phyloP scores from a whole-genome alignment of 2,797 vertebrate species.

The Acanthurus tractus region DNA sequence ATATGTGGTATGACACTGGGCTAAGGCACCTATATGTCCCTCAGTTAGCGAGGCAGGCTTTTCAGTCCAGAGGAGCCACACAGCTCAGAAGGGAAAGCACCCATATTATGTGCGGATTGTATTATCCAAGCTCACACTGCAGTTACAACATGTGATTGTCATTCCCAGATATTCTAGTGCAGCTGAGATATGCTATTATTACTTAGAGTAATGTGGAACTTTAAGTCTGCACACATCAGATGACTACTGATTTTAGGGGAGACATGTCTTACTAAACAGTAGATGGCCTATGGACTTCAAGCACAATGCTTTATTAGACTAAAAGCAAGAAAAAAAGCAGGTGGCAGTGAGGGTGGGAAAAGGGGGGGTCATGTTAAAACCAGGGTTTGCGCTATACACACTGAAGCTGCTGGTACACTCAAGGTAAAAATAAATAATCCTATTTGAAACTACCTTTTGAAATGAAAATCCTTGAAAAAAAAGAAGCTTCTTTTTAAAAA shows the following conservation, averaged over 20 bases:
- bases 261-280: conserved; percentile 35
- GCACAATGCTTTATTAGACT: conserved; percentile 42
- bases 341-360: neutral
- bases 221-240: conserved; percentile 27
- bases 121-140: conserved; percentile 57
- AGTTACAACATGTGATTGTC: conserved; percentile 76
- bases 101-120: conserved; percentile 64
- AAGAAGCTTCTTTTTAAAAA: conserved; percentile 50
- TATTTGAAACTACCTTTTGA: conserved; percentile 49
- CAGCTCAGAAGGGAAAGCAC: conserved; percentile 75
- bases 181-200: conserved; percentile 37
- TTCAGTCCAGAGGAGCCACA: conserved; percentile 45
- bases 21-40: conserved; percentile 80
- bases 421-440: conserved; percentile 61
- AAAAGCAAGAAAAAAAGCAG: conserved; percentile 33
- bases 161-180: conserved; percentile 56
- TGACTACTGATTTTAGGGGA: conserved; percentile 35
- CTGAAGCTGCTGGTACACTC: conserved; percentile 68
- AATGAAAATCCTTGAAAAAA: conserved; percentile 56
- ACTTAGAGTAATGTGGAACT: conserved; percentile 20
- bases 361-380: conserved; percentile 25
- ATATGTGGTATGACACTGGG: conserved; percentile 59
- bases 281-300: conserved; percentile 33
- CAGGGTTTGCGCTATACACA: conserved; percentile 45
- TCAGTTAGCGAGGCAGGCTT: conserved; percentile 61